Percentiles rank a stretch among this genome's conserved stretches.
phyloP scores from a whole-genome alignment of 2,797 vertebrate species.

The Capromys pilorides region DNA sequence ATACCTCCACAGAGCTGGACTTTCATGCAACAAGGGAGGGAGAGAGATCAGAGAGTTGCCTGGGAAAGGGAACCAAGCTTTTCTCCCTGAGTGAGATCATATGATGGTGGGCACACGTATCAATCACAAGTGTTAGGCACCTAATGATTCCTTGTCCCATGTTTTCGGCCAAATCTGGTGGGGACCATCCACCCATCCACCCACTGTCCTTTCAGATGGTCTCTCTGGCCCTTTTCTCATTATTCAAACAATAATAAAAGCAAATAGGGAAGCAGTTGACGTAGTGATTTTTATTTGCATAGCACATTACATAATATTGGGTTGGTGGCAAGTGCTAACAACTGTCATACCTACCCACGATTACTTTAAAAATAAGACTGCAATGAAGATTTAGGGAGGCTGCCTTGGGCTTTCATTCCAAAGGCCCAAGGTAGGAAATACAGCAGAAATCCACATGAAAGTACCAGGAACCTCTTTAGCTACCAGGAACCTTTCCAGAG shows the following conservation, averaged over 20 bases:
- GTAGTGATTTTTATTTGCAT: slow-evolving; percentile 58
- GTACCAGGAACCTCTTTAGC: not conserved
- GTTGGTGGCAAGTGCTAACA: slow-evolving; percentile 47
- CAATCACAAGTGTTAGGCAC: not conserved
- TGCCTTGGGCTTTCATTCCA: slow-evolving; percentile 10
- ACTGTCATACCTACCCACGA: slow-evolving; percentile 45
- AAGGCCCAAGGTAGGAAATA: slow-evolving; percentile 16
- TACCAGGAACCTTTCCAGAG: not conserved
- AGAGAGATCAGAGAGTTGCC: not conserved
- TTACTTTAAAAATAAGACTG: slow-evolving; percentile 41
- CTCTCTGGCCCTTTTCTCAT: not conserved
- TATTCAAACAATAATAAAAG: not conserved
- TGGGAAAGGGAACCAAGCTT: not conserved
- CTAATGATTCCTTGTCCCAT: not conserved
- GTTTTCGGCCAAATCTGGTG: not conserved
- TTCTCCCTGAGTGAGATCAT: not conserved
- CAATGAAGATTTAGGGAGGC: slow-evolving; percentile 19
- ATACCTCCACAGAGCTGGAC: not conserved
- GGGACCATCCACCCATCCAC: too few relatives aligned
- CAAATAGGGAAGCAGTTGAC: slow-evolving; percentile 25
- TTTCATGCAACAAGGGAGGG: not conserved
- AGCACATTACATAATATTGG: slow-evolving; percentile 52
- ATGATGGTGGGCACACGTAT: not conserved
- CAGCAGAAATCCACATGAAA: not conserved
- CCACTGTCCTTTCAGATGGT: not conserved